Conservation (phyloP, 1,140 invertebrate genomes). For the Sesamia nonagrioides region DNA sequence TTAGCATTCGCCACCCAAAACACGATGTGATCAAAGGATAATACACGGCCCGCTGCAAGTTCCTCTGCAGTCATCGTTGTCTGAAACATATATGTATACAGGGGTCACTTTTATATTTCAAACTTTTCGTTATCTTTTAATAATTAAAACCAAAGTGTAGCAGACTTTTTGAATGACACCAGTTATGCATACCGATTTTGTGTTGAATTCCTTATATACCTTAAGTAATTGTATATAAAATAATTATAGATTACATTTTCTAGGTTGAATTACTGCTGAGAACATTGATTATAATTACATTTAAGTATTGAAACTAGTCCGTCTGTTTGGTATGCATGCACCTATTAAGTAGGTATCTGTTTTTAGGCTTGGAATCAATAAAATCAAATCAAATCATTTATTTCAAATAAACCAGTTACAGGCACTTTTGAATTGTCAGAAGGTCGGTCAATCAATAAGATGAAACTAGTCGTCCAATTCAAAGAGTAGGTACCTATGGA, state of each 20-base stretch:
- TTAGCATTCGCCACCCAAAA: constrained; percentile 81
- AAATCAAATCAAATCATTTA: too few relatives aligned
- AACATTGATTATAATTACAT: constrained; percentile 10
- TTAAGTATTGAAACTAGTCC: too few relatives aligned
- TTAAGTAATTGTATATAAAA: too few relatives aligned
- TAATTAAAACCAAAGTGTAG: not conserved
- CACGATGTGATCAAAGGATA: constrained; percentile 78
- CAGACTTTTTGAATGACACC: not conserved
- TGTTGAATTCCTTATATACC: constrained; percentile 20
- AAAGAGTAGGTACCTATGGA: too few relatives aligned
- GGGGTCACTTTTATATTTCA: not conserved
- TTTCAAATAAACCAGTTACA: too few relatives aligned
- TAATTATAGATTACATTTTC: constrained; percentile 35
- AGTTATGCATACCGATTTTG: not conserved
- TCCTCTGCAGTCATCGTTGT: constrained; percentile 67
- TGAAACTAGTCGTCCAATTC: too few relatives aligned
- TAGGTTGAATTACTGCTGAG: constrained; percentile 34
- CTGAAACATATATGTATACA: constrained; percentile 39
- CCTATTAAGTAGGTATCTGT: too few relatives aligned
- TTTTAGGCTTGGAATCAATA: too few relatives aligned
- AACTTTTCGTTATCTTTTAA: not conserved
- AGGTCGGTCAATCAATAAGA: too few relatives aligned
- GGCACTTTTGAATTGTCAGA: too few relatives aligned
- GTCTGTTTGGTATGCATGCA: too few relatives aligned
- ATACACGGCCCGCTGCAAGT: constrained; percentile 61